Base-by-base conservation (phyloP, 2,888 invertebrate genomes). In the Drosophila meridionalis region DNA sequence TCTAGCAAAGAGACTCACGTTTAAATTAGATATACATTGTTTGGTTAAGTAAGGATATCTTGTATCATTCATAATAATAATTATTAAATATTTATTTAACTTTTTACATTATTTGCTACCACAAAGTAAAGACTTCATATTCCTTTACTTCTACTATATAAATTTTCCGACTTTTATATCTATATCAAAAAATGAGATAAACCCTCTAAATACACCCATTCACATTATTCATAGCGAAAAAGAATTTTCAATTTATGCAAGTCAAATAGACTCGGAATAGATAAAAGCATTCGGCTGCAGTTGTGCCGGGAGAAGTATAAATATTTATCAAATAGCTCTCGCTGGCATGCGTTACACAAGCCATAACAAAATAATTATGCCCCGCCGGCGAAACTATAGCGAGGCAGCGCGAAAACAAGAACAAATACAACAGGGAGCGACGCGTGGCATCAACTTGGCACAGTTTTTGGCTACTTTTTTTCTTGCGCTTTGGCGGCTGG, bases 371-470 rank as follows among this genome's bases (percentile, higher is more conserved):
- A 32, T 32, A 48, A 38, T 40, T 38, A 50, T 60, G 40, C 40
- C 60, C 50, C 42, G n/a, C 32, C 1, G 20, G 50, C 40, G 20
- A 36, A 56, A 56, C 69, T 69, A 48, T 36, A 36, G 9, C 38
- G 2, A 20, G 20, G 32, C 11, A 47, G 7, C 55, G 14, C 40
- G 9, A 12, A 43, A 34, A 7, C 48, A 45, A 11, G 58, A 47
- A n/a, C 52, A 28, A 53, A 53, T 60, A 52, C 9, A 20, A 20
- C 32, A 4, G 59, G 65, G 43, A 34, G 69, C 34, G 53, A 60
- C 63, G 62, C 69, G 73, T 78, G 69, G 76, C 78, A 87, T 83
- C 87, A 87, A 81, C 87, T 83, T 83, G 87, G 84, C 84, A 87
- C 69, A 87, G 88, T 89, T 88, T 87, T 40, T 28, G 4, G 36